Percentiles rank a stretch among this genome's conserved stretches.
These are phyloP conservation scores for Catocala nupta DNA, from an alignment of 2,888 invertebrate genomes.

Conservation along the genomic window DNA sequence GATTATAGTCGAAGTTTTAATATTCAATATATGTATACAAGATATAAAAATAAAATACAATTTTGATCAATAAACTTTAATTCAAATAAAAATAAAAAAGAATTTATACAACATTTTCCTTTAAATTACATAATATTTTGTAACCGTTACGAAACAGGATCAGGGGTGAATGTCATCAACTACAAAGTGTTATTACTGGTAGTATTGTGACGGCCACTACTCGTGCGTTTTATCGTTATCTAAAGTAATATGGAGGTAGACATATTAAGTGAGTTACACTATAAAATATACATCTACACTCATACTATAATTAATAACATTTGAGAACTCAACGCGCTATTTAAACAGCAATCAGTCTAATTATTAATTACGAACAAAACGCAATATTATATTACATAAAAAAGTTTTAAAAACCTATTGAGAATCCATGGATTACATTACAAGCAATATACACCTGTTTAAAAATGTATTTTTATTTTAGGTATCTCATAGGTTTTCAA, in stretches of 20 bases:
- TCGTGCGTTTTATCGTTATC: neutral
- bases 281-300: conserved; percentile 44
- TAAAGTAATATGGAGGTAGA: conserved; percentile 35
- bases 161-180: conserved; percentile 40
- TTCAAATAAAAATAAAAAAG: conserved; percentile 76
- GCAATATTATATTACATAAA: too few relatives aligned
- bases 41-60: conserved; percentile 19
- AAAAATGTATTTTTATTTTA: conserved; percentile 5
- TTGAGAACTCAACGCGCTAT: conserved; percentile 13
- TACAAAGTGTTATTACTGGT: neutral
- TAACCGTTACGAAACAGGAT: conserved; percentile 37
- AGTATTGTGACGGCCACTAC: neutral
- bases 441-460: neutral
- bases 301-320: conserved; percentile 2
- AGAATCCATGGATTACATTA: conserved; percentile 4
- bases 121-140: conserved; percentile 50
- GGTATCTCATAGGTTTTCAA: conserved; percentile 17
- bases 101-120: conserved; percentile 72
- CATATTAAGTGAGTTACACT: conserved; percentile 40
- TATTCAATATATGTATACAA: neutral
- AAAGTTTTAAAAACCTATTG: neutral
- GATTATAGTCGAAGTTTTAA: too few relatives aligned
- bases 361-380: neutral
- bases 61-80: conserved; percentile 68
- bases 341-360: conserved; percentile 16